A percentile compares a stretch with the other conserved stretches of the same genome.
Evolutionary conservation across 2,113 vertebrate genomes (phyloP).

Genomic region (Tachysurus vachellii): DNA sequence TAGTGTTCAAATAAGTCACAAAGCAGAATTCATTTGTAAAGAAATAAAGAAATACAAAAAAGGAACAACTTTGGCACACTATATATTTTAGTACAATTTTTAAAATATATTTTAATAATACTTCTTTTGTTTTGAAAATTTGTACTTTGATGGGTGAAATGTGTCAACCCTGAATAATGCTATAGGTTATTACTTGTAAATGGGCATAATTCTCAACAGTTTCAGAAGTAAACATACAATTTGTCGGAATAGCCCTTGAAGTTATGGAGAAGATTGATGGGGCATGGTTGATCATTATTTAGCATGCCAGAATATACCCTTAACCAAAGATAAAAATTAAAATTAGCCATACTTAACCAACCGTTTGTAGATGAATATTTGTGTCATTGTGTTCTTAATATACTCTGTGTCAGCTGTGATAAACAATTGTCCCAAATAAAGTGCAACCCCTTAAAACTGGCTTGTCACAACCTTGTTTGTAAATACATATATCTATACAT

Average conservation of each 20-base stretch:
- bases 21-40: constrained; percentile 62
- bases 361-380: constrained; percentile 27
- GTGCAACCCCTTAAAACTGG: constrained; percentile 44
- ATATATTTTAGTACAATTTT: constrained; percentile 33
- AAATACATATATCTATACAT: constrained; percentile 45
- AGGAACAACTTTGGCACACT: constrained; percentile 74
- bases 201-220: constrained; percentile 64
- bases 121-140: constrained; percentile 56
- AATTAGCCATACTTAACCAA: constrained; percentile 19
- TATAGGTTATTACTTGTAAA: constrained; percentile 63
- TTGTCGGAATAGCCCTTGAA: constrained; percentile 76
- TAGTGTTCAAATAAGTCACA: constrained; percentile 68
- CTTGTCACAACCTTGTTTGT: constrained; percentile 43
- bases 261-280: constrained; percentile 51
- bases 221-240: constrained; percentile 70
- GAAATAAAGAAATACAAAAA: constrained; percentile 24
- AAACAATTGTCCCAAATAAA: constrained; percentile 45
- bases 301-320: constrained; percentile 34
- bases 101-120: constrained; percentile 25
- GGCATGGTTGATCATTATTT: constrained; percentile 49
- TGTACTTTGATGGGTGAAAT: constrained; percentile 51
- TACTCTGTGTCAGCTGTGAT: constrained; percentile 17
- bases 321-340: constrained; percentile 43
- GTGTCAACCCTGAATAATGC: constrained; percentile 71
- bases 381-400: not conserved